Evolutionary conservation across 2,888 invertebrate genomes (phyloP).

Genomic region (Onthophagus sagittarius): DNA sequence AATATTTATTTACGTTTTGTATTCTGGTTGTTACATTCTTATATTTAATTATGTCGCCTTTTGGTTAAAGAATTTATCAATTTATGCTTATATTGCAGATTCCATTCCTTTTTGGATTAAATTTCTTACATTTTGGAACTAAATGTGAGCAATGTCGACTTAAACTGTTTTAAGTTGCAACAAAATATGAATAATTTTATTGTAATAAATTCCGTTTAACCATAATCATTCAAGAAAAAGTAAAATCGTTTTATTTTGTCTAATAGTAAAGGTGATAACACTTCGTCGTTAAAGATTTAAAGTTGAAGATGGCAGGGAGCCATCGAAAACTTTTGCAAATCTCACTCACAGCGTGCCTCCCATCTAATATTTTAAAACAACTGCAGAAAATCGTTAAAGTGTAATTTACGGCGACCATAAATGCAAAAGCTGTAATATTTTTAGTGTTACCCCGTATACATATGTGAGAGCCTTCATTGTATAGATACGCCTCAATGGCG

Average conservation of each 20-base stretch:
- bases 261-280: not conserved
- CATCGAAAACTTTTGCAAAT: not conserved
- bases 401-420: conserved; percentile 48
- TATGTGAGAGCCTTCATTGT: conserved; percentile 32
- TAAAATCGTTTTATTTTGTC: not conserved
- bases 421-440: conserved; percentile 50
- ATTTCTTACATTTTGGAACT: too few species aligned
- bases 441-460: conserved; percentile 34
- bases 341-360: conserved; percentile 25
- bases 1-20: too few species aligned
- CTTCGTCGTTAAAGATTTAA: not conserved
- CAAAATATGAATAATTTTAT: not conserved
- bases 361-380: conserved; percentile 47
- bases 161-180: too few species aligned
- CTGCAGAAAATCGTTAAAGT: conserved; percentile 50
- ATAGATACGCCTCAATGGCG: conserved; percentile 25
- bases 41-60: not conserved
- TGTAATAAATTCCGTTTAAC: not conserved
- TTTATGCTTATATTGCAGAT: too few species aligned
- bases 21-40: not conserved
- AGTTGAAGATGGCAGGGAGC: not conserved
- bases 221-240: too few species aligned
- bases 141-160: too few species aligned
- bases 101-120: too few species aligned
- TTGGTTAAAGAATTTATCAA: too few species aligned